Evolutionary conservation across 2,888 invertebrate species (phyloP).

Genomic region (Caenorhabditis sp.): DNA sequence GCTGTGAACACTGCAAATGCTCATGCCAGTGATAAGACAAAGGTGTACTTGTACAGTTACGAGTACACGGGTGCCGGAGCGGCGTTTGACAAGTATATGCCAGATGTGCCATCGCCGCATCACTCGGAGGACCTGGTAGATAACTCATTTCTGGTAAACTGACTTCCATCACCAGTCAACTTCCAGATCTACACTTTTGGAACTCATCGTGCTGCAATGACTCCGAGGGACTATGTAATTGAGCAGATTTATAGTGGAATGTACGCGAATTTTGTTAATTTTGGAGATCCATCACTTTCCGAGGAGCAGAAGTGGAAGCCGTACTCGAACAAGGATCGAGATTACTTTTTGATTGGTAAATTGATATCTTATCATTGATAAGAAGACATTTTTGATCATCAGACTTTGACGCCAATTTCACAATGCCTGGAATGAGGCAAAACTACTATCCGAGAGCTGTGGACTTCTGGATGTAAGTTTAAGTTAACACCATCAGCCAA

Average conservation of each 20-base stretch:
- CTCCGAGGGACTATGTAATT: conserved; percentile 59
- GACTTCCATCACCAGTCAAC: too few species aligned
- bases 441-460: conserved; percentile 26
- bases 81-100: conserved; percentile 54
- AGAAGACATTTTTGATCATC: neutral
- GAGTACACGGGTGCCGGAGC: conserved; percentile 54
- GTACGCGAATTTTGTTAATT: conserved; percentile 65
- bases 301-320: conserved; percentile 45
- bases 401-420: conserved; percentile 50
- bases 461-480: conserved; percentile 19
- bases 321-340: conserved; percentile 36
- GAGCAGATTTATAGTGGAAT: conserved; percentile 63
- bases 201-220: conserved; percentile 55
- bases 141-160: neutral
- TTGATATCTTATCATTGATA: neutral
- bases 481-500: neutral
- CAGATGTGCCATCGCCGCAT: conserved; percentile 36
- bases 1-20: conserved; percentile 22
- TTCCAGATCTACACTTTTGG: conserved; percentile 67
- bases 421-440: conserved; percentile 37
- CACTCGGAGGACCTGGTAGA: conserved; percentile 69
- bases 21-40: conserved; percentile 21
- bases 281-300: conserved; percentile 50
- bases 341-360: conserved; percentile 59
- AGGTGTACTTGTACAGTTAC: conserved; percentile 55